Conservation (phyloP, 2,113 vertebrate species). For the Formicarius rufipectus region DNA sequence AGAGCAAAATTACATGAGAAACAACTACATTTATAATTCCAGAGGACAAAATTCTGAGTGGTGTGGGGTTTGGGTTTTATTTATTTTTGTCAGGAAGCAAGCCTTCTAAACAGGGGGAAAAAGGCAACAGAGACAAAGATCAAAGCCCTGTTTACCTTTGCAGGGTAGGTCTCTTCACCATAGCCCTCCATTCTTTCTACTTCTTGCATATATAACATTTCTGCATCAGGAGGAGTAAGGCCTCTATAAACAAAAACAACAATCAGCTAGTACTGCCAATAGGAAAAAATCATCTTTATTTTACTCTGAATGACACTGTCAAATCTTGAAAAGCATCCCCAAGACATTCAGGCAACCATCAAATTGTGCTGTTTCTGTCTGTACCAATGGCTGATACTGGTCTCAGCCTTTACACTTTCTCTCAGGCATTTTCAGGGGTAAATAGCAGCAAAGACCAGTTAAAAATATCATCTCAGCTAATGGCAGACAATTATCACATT, state of each 20-base stretch:
- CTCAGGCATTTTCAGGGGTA: not conserved
- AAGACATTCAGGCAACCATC: not conserved
- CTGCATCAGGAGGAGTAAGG: conserved; percentile 88
- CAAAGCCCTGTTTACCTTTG: conserved; percentile 81
- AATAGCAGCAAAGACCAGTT: not conserved
- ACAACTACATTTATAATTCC: not conserved
- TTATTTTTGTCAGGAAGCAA: not conserved
- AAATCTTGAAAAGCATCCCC: not conserved
- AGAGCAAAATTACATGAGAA: not conserved
- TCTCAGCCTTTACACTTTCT: not conserved
- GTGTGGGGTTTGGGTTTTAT: not conserved
- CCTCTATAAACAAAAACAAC: conserved; percentile 79
- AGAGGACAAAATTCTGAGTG: not conserved
- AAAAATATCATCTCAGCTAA: not conserved
- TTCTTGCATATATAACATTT: conserved; percentile 97
- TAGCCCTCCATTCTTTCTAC: conserved; percentile 96
- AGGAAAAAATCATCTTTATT: not conserved
- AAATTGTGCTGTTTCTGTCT: not conserved
- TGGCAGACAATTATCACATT: not conserved
- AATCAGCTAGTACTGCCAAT: not conserved
- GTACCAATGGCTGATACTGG: not conserved
- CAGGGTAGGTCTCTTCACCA: conserved; percentile 92
- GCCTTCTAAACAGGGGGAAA: not conserved
- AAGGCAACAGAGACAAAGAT: not conserved
- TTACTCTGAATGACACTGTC: not conserved